phyloP scores from a whole-genome alignment of 1,140 invertebrate species.

The Monochamus saltuarius region DNA sequence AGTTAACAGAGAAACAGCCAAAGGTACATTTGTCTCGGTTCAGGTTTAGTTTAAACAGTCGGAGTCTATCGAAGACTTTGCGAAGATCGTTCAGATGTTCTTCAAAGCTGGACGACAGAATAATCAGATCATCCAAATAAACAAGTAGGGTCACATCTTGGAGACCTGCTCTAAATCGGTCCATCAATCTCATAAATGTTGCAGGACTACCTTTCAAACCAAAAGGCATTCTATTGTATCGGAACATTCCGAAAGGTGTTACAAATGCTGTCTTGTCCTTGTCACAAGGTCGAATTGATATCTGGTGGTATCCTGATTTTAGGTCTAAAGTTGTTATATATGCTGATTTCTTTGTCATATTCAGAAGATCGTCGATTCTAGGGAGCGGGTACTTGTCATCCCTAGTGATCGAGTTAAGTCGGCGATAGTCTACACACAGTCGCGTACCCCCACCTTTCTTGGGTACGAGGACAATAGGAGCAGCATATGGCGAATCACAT shows the following conservation, averaged over 20 bases:
- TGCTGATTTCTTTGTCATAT: too few relatives aligned
- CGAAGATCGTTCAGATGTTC: slow-evolving; percentile 7
- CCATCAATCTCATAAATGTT: slow-evolving; percentile 47
- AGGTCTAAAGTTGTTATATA: slow-evolving; percentile 54
- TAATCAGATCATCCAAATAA: slow-evolving; percentile 14
- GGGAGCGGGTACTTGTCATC: too few relatives aligned
- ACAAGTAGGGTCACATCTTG: slow-evolving; percentile 1
- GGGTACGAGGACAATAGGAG: too few relatives aligned
- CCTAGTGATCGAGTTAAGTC: too few relatives aligned
- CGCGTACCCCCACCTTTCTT: too few relatives aligned
- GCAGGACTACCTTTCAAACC: slow-evolving; percentile 42
- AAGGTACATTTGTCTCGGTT: too few relatives aligned
- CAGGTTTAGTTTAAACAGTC: slow-evolving; percentile 8
- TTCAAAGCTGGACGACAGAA: slow-evolving; percentile 3
- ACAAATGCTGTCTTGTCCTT: too few relatives aligned
- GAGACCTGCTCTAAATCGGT: slow-evolving; percentile 31
- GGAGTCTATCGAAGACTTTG: slow-evolving; percentile 1
- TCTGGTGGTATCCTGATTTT: slow-evolving; percentile 47
- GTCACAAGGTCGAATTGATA: slow-evolving; percentile 39
- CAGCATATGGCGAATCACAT: too few relatives aligned
- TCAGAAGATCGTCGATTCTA: too few relatives aligned
- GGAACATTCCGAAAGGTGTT: too few relatives aligned
- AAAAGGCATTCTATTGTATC: slow-evolving; percentile 41
- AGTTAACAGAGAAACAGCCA: too few relatives aligned
- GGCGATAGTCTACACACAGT: too few relatives aligned